These are phyloP conservation scores for Zosterops hypoxanthus DNA, from an alignment of 2,113 vertebrate genomes.

Conservation along the genomic window DNA sequence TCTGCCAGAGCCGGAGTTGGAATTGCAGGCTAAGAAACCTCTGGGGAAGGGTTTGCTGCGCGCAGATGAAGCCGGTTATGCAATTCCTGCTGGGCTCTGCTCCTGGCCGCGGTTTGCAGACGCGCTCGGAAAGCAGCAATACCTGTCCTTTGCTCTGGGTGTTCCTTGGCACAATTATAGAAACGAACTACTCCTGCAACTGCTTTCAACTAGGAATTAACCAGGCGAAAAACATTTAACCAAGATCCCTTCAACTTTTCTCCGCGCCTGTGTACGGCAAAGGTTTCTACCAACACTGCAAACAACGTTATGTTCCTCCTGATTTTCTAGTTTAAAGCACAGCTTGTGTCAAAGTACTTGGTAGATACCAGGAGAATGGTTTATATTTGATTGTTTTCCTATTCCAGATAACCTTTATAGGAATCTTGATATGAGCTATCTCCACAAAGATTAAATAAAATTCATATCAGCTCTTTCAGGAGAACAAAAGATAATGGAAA, in stretches of 20 bases:
- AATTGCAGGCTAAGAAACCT: background rate
- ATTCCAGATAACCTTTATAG: background rate
- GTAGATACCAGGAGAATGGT: background rate
- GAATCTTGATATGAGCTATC: background rate
- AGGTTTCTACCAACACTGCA: background rate
- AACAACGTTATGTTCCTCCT: background rate
- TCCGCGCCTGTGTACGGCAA: fast-evolving
- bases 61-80: background rate
- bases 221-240: background rate
- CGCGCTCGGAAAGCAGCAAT: background rate
- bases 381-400: background rate
- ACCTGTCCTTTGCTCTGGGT: background rate
- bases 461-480: background rate
- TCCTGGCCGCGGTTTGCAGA: background rate
- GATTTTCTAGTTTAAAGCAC: background rate
- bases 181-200: background rate
- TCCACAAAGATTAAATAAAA: background rate
- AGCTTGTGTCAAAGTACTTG: background rate
- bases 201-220: background rate
- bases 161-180: background rate
- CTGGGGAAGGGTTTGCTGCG: background rate
- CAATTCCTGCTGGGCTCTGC: background rate
- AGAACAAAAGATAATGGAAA: background rate
- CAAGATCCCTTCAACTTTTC: background rate
- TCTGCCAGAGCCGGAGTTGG: fast-evolving